phyloP scores from a whole-genome alignment of 2,888 invertebrate species.

The Steromphala cineraria region DNA sequence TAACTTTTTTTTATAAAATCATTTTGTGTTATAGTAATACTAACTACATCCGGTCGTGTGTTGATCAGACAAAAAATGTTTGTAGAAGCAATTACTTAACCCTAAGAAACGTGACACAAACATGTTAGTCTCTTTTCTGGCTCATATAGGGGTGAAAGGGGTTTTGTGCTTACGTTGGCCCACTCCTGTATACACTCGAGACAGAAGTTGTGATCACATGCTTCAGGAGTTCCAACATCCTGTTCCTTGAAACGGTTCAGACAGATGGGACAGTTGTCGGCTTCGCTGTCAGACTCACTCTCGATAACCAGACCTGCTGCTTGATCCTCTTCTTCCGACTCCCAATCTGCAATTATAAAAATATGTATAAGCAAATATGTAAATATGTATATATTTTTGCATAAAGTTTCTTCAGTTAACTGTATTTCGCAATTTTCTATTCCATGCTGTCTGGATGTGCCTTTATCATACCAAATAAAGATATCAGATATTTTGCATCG shows the following conservation, averaged over 20 bases:
- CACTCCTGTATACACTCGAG: slow-evolving; percentile 92
- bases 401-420: no score
- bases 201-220: slow-evolving; percentile 93
- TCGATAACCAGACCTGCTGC: slow-evolving; percentile 34
- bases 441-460: no score
- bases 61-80: background rate
- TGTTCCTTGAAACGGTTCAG: slow-evolving; percentile 85
- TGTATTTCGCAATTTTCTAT: no score
- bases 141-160: no score
- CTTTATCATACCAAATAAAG: no score
- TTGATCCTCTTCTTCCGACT: slow-evolving; percentile 31
- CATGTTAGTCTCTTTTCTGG: no score
- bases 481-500: no score
- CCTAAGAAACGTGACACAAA: no score
- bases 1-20: background rate
- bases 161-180: slow-evolving; percentile 81
- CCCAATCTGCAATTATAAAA: background rate
- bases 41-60: background rate
- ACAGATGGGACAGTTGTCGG: slow-evolving; percentile 87
- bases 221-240: slow-evolving; percentile 89
- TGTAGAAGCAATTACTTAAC: no score
- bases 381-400: no score
- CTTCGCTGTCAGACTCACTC: slow-evolving; percentile 53
- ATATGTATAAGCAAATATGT: background rate
- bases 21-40: no score